These are phyloP conservation scores for Synanthedon vespiformis DNA, from an alignment of 2,888 invertebrate species.

Conservation along the genomic window DNA sequence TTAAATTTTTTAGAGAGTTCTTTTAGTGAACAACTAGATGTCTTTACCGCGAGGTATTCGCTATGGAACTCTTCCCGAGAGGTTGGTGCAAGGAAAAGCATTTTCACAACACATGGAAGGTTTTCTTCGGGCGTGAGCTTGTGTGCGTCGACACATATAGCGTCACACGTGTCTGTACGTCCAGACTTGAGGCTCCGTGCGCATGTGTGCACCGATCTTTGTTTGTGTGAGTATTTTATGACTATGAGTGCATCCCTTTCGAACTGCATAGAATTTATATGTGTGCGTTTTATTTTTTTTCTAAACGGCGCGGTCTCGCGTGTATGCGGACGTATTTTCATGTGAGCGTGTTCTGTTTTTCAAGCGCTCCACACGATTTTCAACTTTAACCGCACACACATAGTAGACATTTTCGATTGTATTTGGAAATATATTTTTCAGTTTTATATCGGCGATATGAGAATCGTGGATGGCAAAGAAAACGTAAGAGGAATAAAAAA, in stretches of 20 bases:
- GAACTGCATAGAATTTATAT: conserved; percentile 67
- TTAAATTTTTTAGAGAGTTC: conserved; percentile 20
- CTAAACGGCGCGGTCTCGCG: conserved; percentile 49
- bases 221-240: conserved; percentile 61
- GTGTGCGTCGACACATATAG: conserved; percentile 41
- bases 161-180: conserved; percentile 33
- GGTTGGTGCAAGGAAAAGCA: conserved; percentile 71
- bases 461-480: conserved; percentile 70
- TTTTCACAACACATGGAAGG: conserved; percentile 64
- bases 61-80: conserved; percentile 70
- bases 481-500: conserved; percentile 65
- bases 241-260: conserved; percentile 71
- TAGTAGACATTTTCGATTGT: conserved; percentile 28
- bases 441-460: conserved; percentile 71
- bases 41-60: conserved; percentile 72
- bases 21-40: conserved; percentile 52
- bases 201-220: conserved; percentile 21
- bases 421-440: conserved; percentile 61
- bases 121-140: conserved; percentile 44
- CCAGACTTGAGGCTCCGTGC: conserved; percentile 29
- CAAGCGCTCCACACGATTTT: conserved; percentile 17
- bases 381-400: conserved; percentile 8
- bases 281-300: conserved; percentile 67
- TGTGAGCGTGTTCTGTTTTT: conserved; percentile 59
- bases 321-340: conserved; percentile 38